A percentile compares a stretch with the other conserved stretches of the same genome.
Conservation (phyloP, 2,888 invertebrate species). For the Hirtodrosophila cameraria region DNA sequence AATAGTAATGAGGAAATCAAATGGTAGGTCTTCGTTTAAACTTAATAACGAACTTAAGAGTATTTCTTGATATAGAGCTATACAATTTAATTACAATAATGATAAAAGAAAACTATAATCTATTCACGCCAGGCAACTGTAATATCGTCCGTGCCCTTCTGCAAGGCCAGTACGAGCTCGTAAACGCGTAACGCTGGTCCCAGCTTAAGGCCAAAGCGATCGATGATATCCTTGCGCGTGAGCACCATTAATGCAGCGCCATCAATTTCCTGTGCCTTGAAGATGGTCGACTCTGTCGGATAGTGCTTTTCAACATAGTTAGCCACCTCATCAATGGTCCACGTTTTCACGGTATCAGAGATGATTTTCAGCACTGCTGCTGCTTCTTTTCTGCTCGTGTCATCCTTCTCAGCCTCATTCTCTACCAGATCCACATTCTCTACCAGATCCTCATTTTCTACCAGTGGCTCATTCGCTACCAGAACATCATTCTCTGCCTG, state of each 20-base stretch:
- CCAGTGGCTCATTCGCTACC: too few species aligned
- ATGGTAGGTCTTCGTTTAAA: neutral
- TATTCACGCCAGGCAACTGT: conserved; percentile 48
- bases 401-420: too few species aligned
- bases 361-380: too few species aligned
- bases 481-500: too few species aligned
- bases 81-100: neutral
- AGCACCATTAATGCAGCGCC: conserved; percentile 93
- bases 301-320: conserved; percentile 91
- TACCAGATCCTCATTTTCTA: too few species aligned
- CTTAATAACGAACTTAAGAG: conserved; percentile 14
- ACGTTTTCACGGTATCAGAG: conserved; percentile 82
- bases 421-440: too few species aligned
- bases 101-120: neutral
- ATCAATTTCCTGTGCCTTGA: conserved; percentile 96
- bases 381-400: too few species aligned
- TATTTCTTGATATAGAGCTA: neutral
- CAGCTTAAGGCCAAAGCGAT: conserved; percentile 91
- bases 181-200: conserved; percentile 95
- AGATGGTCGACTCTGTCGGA: conserved; percentile 91
- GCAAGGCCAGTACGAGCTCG: conserved; percentile 86
- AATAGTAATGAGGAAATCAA: conserved; percentile 20
- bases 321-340: conserved; percentile 93
- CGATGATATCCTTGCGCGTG: conserved; percentile 92
- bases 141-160: conserved; percentile 41